These are phyloP conservation scores for Propsilocerus akamusi DNA, from an alignment of 1,140 invertebrate species.

Conservation along the genomic window DNA sequence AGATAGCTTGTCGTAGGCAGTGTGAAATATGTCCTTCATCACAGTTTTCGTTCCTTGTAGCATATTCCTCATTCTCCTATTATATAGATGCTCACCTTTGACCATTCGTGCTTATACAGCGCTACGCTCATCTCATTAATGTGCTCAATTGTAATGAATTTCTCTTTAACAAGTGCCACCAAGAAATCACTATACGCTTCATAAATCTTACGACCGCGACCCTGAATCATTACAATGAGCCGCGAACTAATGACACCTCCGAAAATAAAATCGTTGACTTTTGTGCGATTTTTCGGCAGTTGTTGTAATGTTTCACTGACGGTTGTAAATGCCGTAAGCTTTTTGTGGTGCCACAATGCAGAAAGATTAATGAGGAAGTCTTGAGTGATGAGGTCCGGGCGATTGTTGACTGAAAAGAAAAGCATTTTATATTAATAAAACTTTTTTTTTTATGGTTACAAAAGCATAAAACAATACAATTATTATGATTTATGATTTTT, in stretches of 20 bases:
- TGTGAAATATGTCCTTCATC: not conserved
- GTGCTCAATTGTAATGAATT: constrained; percentile 11
- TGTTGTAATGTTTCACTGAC: not conserved
- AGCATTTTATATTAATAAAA: not conserved
- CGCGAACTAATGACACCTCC: constrained; percentile 12
- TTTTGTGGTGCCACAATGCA: constrained; percentile 1
- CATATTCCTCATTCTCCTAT: constrained; percentile 1
- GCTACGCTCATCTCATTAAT: constrained; percentile 15
- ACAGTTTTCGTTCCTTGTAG: not conserved
- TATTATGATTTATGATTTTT: no score
- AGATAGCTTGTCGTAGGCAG: not conserved
- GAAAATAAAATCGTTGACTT: constrained; percentile 8
- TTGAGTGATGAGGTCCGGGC: constrained; percentile 1
- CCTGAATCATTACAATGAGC: constrained; percentile 12
- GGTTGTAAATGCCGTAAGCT: not conserved
- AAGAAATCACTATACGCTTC: constrained; percentile 12
- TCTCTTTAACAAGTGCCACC: constrained; percentile 10
- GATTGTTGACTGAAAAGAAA: not conserved
- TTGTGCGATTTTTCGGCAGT: no score
- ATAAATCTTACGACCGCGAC: constrained; percentile 6
- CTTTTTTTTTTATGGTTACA: not conserved
- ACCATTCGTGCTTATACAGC: constrained; percentile 17
- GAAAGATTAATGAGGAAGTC: constrained; percentile 1
- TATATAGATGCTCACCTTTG: not conserved
- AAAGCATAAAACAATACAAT: no score